Evolutionary conservation across 92 coral and sea anemone genomes (phyloP), one percentile per base, ranked within the genome.

Genomic region (Virgularia gustaviana): DNA sequence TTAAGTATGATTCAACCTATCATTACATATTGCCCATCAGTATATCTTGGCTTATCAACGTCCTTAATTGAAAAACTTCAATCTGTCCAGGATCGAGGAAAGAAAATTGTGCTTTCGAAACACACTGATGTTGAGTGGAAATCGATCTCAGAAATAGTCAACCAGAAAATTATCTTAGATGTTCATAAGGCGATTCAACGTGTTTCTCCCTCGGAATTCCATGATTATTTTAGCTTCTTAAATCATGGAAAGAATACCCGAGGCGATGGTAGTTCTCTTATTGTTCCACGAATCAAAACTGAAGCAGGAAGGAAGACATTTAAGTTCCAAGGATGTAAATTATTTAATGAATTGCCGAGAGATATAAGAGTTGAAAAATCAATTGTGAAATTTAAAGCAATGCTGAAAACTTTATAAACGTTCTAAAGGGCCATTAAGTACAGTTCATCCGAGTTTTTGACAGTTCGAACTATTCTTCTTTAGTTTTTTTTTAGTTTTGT

Each of bases 1-100:
- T n/a, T n/a, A n/a, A n/a, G n/a, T n/a, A 56, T 56, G 63, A 56
- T 56, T 38, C 63, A 56, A 56, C 63, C 63, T 15, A 56, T 56
- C 12, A 56, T 56, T 56, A 56, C 63, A 56, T 56, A 56, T 56
- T 56, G 63, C 33, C 63, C 63, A 27, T 15, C 63, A 56, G 63
- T 56, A 20, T 56, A 56, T 56, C 63, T 56, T 29, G 63, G 63
- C 15, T 27, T 25, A 27, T 22, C 63, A 56, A 56, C 36, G 63
- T 29, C 28, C 24, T 56, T 24, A 38, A 56, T 3, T 28, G 63
- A 56, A 56, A 56, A 56, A 29, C 63, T 56, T 56, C 63, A 56
- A 56, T 56, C 35, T 2, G 36, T 54, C 13, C 61, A 54, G 31
- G 61, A 54, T 54, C 61, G 63, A 15, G 61, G 61, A 35, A 15